Evolutionary conservation across 2,888 invertebrate genomes (phyloP).

Genomic region (Amorpha juglandis): DNA sequence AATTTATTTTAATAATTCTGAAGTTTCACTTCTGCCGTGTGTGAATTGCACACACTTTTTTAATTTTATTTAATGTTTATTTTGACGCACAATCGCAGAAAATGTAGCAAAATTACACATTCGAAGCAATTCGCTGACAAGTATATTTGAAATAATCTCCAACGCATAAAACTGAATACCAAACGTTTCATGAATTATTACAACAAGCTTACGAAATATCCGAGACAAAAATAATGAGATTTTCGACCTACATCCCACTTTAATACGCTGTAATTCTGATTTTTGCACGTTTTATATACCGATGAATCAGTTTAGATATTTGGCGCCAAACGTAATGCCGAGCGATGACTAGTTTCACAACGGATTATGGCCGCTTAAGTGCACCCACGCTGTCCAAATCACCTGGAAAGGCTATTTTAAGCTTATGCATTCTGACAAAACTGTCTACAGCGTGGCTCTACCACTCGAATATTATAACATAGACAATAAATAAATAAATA

Average conservation of each 20-base stretch:
- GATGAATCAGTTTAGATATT: background rate
- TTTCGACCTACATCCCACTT: background rate
- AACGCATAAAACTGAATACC: background rate
- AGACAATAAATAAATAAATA: too few relatives aligned
- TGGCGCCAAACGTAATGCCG: background rate
- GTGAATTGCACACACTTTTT: too few relatives aligned
- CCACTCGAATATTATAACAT: too few relatives aligned
- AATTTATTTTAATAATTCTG: too few relatives aligned
- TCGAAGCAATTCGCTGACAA: too few relatives aligned
- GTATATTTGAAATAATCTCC: background rate
- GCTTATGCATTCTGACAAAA: too few relatives aligned
- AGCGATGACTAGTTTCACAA: background rate
- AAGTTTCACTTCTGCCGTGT: too few relatives aligned
- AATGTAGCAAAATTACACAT: background rate
- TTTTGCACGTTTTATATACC: conserved; percentile 1
- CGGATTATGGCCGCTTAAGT: background rate
- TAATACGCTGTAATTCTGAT: background rate
- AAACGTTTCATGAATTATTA: background rate
- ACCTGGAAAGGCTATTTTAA: too few relatives aligned
- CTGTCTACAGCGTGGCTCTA: too few relatives aligned
- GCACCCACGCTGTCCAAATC: too few relatives aligned
- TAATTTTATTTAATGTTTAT: too few relatives aligned
- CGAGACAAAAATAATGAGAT: conserved; percentile 12
- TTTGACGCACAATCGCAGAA: background rate
- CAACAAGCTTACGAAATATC: conserved; percentile 15